phyloP scores from a whole-genome alignment of 1,140 invertebrate genomes.

The Drosophila pallidifrons region DNA sequence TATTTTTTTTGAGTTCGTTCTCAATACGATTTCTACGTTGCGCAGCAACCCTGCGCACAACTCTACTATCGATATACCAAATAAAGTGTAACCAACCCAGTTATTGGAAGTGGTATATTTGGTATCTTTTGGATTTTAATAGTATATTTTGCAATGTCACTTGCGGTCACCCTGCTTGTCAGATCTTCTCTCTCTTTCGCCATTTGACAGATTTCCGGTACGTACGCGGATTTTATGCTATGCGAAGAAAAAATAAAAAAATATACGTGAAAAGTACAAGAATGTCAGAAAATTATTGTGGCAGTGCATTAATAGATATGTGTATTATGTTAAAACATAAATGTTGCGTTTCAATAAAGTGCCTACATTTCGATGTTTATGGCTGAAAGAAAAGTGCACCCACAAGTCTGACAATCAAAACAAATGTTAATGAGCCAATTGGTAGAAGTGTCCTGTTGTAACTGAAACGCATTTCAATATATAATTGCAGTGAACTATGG shows the following conservation, averaged over 20 bases:
- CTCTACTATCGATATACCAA: constrained; percentile 34
- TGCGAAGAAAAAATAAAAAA: constrained; percentile 48
- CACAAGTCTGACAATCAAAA: constrained; percentile 50
- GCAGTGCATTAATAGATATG: constrained; percentile 30
- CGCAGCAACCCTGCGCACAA: constrained; percentile 34
- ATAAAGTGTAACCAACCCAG: background rate
- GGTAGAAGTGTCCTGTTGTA: constrained; percentile 4
- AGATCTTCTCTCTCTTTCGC: constrained; percentile 78
- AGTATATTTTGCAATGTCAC: background rate
- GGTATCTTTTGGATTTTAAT: background rate
- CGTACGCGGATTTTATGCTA: constrained; percentile 75
- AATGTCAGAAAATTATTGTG: constrained; percentile 43
- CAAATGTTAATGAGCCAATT: constrained; percentile 37
- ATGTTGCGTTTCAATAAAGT: constrained; percentile 17
- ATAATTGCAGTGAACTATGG: constrained; percentile 71
- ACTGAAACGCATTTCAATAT: constrained; percentile 1
- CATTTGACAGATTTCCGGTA: constrained; percentile 84
- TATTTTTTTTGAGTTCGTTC: constrained; percentile 61
- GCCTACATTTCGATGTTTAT: constrained; percentile 46
- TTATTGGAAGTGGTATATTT: background rate
- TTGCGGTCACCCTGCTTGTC: constrained; percentile 18
- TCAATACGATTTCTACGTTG: constrained; percentile 42
- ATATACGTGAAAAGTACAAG: constrained; percentile 42
- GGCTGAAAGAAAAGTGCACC: constrained; percentile 38
- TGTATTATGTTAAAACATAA: constrained; percentile 27